A percentile compares a stretch with the other conserved stretches of the same genome.
Evolutionary conservation across 2,797 vertebrate genomes (phyloP).

Genomic region (Xiphorhynchus erythropygius): DNA sequence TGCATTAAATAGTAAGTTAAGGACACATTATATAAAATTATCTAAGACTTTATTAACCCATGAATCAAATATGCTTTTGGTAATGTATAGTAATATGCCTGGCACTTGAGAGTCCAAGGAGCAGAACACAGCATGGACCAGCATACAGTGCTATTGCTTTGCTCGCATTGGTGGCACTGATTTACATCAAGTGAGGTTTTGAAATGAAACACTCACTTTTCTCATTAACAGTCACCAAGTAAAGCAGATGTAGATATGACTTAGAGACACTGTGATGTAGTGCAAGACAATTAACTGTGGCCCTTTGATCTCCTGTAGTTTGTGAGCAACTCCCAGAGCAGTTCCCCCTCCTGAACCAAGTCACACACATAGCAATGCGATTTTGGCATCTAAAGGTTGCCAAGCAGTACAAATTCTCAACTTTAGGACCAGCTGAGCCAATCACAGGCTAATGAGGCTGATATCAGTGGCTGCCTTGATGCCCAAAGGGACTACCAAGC

Average conservation of each 20-base stretch:
- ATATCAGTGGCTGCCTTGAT: background rate
- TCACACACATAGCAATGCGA: background rate
- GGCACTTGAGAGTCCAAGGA: background rate
- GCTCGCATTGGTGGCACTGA: background rate
- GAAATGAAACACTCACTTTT: background rate
- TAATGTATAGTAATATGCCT: background rate
- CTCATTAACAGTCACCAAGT: background rate
- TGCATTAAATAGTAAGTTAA: conserved; percentile 1
- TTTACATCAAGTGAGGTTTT: background rate
- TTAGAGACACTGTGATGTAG: background rate
- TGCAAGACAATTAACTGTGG: background rate
- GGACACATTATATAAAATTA: background rate
- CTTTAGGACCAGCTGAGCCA: background rate
- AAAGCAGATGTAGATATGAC: background rate
- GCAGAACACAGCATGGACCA: background rate
- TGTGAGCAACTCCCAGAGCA: background rate
- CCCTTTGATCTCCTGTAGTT: background rate
- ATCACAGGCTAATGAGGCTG: background rate
- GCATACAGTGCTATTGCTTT: background rate
- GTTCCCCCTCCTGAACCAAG: background rate
- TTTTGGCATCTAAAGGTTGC: background rate
- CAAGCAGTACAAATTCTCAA: background rate
- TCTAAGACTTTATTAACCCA: background rate
- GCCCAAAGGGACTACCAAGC: background rate
- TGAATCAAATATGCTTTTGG: conserved; percentile 35